These are phyloP conservation scores for Scaptodrosophila lebanonensis DNA, from an alignment of 1,140 invertebrate species.

Conservation along the genomic window DNA sequence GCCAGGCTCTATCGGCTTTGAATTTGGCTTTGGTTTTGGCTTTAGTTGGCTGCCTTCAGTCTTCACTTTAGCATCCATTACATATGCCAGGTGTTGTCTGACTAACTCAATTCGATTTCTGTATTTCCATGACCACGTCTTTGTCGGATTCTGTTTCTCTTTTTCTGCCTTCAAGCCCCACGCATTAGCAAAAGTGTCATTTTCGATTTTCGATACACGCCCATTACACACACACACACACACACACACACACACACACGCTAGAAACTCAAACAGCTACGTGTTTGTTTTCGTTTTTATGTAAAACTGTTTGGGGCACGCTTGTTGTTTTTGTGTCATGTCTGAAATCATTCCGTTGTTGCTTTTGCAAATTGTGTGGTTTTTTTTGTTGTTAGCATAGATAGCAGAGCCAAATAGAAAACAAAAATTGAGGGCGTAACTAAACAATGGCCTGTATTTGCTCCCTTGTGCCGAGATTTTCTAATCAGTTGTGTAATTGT, in stretches of 20 bases:
- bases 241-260: slow-evolving; percentile 4
- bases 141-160: slow-evolving; percentile 16
- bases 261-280: slow-evolving; percentile 4
- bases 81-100: slow-evolving; percentile 66
- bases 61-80: slow-evolving; percentile 20
- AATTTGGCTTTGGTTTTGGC: slow-evolving; percentile 28
- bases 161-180: slow-evolving; percentile 30
- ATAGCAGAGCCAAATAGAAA: slow-evolving; percentile 15
- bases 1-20: no score
- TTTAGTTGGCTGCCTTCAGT: slow-evolving; percentile 17
- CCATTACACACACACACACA: slow-evolving; percentile 21
- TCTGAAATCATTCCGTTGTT: slow-evolving; percentile 59
- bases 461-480: slow-evolving; percentile 53
- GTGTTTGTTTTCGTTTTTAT: slow-evolving; percentile 17
- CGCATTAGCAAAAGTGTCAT: slow-evolving; percentile 49
- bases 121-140: slow-evolving; percentile 5
- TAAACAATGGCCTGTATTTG: slow-evolving; percentile 62
- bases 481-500: slow-evolving; percentile 75
- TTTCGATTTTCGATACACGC: slow-evolving; percentile 38
- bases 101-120: slow-evolving; percentile 61
- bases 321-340: slow-evolving; percentile 27
- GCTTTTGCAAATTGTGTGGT: slow-evolving; percentile 72
- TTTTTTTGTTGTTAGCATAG: slow-evolving; percentile 43
- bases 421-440: slow-evolving; percentile 48
- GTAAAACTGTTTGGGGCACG: slow-evolving; percentile 27